phyloP scores from a whole-genome alignment of 2,888 invertebrate genomes.

The Drosophila fungiperda region DNA sequence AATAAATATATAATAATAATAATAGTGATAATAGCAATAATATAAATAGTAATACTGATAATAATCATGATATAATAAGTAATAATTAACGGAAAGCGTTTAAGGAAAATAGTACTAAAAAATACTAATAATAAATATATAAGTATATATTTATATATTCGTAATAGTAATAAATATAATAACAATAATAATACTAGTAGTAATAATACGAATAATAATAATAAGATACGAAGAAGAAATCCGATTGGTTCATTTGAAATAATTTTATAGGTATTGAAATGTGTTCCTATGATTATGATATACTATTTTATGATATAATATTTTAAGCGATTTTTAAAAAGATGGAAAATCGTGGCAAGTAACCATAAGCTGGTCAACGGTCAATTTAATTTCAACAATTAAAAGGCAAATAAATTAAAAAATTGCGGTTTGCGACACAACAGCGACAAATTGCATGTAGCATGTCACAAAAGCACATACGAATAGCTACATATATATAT shows the following conservation, averaged over 20 bases:
- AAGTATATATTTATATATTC: too few relatives aligned
- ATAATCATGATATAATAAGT: not conserved
- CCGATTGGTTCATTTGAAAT: not conserved
- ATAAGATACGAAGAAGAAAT: not conserved
- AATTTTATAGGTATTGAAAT: not conserved
- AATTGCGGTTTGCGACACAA: constrained; percentile 63
- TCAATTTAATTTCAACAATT: constrained; percentile 77
- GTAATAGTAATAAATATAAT: not conserved
- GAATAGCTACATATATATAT: not conserved
- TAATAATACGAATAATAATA: not conserved
- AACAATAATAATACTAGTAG: not conserved
- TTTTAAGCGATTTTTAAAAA: not conserved
- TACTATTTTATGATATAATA: too few relatives aligned
- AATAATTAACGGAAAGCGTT: not conserved
- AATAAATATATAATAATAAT: not conserved
- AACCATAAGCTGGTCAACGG: constrained; percentile 56
- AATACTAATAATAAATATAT: not conserved
- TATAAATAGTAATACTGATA: not conserved
- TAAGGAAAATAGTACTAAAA: not conserved
- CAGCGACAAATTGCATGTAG: constrained; percentile 67
- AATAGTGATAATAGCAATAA: not conserved
- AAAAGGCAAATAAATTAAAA: constrained; percentile 77
- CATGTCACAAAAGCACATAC: constrained; percentile 12
- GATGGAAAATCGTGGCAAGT: constrained; percentile 38
- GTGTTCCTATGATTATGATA: not conserved